A percentile compares a stretch with the other conserved stretches of the same genome.
phyloP scores from a whole-genome alignment of 2,888 invertebrate species.

The Ophion slaviceki region DNA sequence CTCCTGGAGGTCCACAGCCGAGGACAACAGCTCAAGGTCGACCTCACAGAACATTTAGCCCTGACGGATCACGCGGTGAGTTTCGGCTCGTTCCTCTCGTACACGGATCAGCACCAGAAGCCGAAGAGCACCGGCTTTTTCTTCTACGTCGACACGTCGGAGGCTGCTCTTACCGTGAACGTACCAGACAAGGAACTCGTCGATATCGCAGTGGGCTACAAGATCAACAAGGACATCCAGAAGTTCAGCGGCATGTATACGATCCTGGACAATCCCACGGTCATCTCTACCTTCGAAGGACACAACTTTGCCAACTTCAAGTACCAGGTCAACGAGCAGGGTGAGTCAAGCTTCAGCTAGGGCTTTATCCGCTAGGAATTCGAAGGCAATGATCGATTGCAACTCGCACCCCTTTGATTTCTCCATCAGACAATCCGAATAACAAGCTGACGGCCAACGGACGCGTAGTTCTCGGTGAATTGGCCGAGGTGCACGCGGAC shows the following conservation, averaged over 20 bases:
- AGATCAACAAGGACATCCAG: conserved; percentile 84
- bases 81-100: conserved; percentile 75
- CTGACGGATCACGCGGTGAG: conserved; percentile 78
- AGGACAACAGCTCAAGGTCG: conserved; percentile 82
- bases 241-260: conserved; percentile 84
- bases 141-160: conserved; percentile 69
- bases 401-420: no score
- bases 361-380: not conserved
- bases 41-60: conserved; percentile 79
- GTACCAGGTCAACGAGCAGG: conserved; percentile 85
- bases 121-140: conserved; percentile 74
- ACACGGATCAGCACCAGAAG: conserved; percentile 82
- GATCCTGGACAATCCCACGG: conserved; percentile 85
- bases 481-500: conserved; percentile 87
- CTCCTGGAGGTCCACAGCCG: conserved; percentile 83
- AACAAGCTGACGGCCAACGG: conserved; percentile 85
- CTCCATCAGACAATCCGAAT: conserved; percentile 81
- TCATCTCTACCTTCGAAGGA: conserved; percentile 84
- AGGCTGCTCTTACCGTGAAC: conserved; percentile 75
- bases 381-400: no score
- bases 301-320: conserved; percentile 86
- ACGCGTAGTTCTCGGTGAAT: conserved; percentile 86
- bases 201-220: conserved; percentile 84
- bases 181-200: conserved; percentile 85
- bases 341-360: conserved; percentile 80